Percentiles rank a stretch among this genome's conserved stretches.
phyloP scores from a whole-genome alignment of 2,888 invertebrate genomes.

The Synergus itoensis region DNA sequence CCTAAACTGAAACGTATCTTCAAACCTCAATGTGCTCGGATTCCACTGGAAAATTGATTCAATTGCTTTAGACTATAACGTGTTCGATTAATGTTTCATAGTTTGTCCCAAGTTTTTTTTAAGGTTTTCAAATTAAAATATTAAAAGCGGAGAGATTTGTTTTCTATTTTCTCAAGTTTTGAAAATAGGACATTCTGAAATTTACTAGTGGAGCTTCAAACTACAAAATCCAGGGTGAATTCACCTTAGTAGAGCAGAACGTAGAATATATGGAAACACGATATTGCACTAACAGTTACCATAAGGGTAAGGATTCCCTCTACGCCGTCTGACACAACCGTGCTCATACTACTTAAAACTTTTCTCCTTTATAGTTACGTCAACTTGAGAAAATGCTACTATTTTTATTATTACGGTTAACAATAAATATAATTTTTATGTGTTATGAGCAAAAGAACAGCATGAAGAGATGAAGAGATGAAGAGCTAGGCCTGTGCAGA shows the following conservation, averaged over 20 bases:
- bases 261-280: slow-evolving; percentile 18
- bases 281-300: slow-evolving; percentile 39
- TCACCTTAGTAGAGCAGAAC: not conserved
- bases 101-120: not conserved
- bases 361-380: not conserved
- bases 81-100: not conserved
- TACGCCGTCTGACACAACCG: slow-evolving; percentile 15
- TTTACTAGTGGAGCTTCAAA: not conserved
- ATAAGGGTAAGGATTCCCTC: slow-evolving; percentile 15
- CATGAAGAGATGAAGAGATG: too few species aligned
- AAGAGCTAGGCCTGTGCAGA: too few species aligned
- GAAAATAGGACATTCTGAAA: not conserved
- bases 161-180: not conserved
- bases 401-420: not conserved
- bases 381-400: not conserved
- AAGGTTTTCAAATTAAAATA: not conserved
- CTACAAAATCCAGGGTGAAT: not conserved
- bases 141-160: not conserved
- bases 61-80: not conserved
- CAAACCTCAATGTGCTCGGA: not conserved
- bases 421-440: not conserved
- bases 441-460: too few species aligned
- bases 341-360: slow-evolving; percentile 37
- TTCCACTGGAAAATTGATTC: slow-evolving; percentile 23
- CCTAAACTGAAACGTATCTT: not conserved